phyloP scores from a whole-genome alignment of 1,140 invertebrate species.

The Nasonia giraulti region DNA sequence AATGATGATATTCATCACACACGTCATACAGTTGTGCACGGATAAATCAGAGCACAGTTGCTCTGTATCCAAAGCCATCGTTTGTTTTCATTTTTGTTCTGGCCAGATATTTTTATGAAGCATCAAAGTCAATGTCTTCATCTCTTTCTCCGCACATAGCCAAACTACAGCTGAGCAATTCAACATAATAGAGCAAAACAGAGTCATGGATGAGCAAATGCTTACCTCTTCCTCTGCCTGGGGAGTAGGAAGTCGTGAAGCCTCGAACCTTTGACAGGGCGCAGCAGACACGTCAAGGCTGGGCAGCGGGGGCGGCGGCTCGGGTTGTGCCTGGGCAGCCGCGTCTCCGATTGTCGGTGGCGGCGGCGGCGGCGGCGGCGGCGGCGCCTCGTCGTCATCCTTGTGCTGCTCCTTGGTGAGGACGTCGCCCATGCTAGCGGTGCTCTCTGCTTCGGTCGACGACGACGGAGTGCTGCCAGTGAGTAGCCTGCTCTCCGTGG shows the following conservation, averaged over 20 bases:
- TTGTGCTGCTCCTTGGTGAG: conserved; percentile 61
- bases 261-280: background rate
- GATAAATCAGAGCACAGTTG: background rate
- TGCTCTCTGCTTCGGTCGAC: background rate
- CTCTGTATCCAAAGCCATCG: background rate
- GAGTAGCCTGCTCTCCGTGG: conserved; percentile 33
- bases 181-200: too few relatives aligned
- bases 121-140: background rate
- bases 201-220: background rate
- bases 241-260: background rate
- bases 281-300: background rate
- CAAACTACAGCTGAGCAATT: background rate
- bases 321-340: background rate
- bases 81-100: background rate
- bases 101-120: background rate
- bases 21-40: background rate
- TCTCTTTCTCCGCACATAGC: too few relatives aligned
- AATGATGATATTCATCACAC: background rate
- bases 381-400: conserved; percentile 41
- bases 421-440: conserved; percentile 64
- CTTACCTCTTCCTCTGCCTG: background rate
- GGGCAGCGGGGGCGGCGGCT: background rate
- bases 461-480: conserved; percentile 4
- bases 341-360: background rate
- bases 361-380: background rate